Conservation (phyloP, 2,113 vertebrate genomes). For the Passer domesticus region DNA sequence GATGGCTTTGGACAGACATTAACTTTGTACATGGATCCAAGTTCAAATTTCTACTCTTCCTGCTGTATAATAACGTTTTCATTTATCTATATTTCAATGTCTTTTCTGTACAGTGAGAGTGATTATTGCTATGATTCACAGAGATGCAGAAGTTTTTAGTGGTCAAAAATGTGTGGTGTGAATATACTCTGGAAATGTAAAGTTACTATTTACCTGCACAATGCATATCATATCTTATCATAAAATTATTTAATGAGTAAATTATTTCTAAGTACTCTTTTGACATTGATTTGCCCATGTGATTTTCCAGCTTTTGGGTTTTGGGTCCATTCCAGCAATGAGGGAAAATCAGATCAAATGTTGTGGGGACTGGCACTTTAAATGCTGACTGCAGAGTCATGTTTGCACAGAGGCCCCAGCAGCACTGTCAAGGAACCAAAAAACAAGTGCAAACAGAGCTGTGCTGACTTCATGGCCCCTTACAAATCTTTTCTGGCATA, state of each 20-base stretch:
- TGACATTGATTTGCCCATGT: background rate
- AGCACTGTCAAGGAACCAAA: conserved; percentile 7
- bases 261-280: background rate
- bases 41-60: background rate
- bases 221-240: background rate
- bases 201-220: background rate
- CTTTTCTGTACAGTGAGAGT: background rate
- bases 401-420: conserved; percentile 36
- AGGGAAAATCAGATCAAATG: background rate
- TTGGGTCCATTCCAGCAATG: background rate
- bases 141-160: background rate
- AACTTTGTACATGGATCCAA: background rate
- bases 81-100: background rate
- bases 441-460: conserved; percentile 31
- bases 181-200: background rate
- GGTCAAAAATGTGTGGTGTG: background rate
- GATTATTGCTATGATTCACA: background rate
- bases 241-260: background rate
- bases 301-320: background rate
- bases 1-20: background rate
- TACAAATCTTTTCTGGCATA: conserved; percentile 27
- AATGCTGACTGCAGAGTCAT: background rate
- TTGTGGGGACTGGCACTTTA: background rate
- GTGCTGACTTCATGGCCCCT: conserved; percentile 9
- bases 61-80: background rate